These are phyloP conservation scores for Sebastes miniatus DNA, from an alignment of 2,797 vertebrate genomes.

Conservation along the genomic window DNA sequence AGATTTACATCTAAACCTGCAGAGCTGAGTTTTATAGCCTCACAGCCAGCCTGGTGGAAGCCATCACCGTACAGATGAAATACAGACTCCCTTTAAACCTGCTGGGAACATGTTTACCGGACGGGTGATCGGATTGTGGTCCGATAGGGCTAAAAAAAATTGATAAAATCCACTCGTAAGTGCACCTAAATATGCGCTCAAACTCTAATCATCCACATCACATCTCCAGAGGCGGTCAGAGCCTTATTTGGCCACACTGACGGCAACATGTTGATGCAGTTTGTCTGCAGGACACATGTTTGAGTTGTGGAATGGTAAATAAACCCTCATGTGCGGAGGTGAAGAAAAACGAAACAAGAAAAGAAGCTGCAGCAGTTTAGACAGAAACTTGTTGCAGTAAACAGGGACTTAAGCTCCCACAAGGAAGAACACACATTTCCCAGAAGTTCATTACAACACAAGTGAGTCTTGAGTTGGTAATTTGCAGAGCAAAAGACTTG, in stretches of 20 bases:
- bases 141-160: background rate
- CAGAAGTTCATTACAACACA: background rate
- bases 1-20: conserved; percentile 36
- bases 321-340: background rate
- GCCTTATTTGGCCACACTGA: background rate
- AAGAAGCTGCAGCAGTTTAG: background rate
- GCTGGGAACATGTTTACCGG: background rate
- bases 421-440: background rate
- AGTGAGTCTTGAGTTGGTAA: background rate
- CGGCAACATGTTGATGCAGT: background rate
- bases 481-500: background rate
- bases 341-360: background rate
- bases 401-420: background rate
- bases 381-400: background rate
- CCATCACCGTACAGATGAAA: conserved; percentile 20
- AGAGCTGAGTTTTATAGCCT: conserved; percentile 10
- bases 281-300: background rate
- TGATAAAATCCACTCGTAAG: conserved; percentile 2
- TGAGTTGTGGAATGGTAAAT: conserved; percentile 8
- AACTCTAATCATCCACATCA: background rate
- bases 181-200: background rate
- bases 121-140: conserved; percentile 6
- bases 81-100: background rate
- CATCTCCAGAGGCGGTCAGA: background rate
- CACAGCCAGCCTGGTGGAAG: conserved; percentile 10